Conservation (phyloP, 64 coral and sea anemone genomes). For the Dendronephthya gigantea region DNA sequence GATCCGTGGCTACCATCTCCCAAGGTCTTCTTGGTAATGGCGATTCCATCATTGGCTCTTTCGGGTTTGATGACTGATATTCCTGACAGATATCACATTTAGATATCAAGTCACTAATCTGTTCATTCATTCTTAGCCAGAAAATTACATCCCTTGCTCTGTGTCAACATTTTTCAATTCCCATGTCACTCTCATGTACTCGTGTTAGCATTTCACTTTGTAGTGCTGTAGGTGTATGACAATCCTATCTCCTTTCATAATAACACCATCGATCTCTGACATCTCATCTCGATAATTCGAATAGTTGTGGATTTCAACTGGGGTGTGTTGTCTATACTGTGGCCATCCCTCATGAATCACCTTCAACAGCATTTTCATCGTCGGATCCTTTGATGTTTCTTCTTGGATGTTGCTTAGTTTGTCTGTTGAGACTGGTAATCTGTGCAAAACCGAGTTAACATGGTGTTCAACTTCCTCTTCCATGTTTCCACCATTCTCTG, state of each 20-base stretch:
- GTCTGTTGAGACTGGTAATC: background rate
- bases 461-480: background rate
- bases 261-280: background rate
- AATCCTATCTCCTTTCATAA: constrained; percentile 27
- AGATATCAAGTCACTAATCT: background rate
- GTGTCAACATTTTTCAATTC: background rate
- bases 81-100: background rate
- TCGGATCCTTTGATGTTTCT: constrained; percentile 9
- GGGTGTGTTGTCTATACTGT: background rate
- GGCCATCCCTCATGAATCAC: background rate
- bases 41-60: constrained; percentile 2
- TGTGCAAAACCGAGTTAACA: background rate
- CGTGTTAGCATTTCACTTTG: constrained; percentile 30
- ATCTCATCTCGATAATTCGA: background rate
- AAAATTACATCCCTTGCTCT: constrained; percentile 7
- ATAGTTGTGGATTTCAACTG: background rate
- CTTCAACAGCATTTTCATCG: background rate
- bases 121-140: constrained; percentile 5
- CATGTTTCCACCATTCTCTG: background rate
- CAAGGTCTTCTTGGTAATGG: constrained; percentile 20
- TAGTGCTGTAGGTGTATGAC: background rate
- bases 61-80: background rate
- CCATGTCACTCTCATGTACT: constrained; percentile 23
- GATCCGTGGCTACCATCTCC: constrained; percentile 34
- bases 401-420: constrained; percentile 16